phyloP scores from a whole-genome alignment of 2,797 vertebrate genomes.

The Eidolon dupreanum region DNA sequence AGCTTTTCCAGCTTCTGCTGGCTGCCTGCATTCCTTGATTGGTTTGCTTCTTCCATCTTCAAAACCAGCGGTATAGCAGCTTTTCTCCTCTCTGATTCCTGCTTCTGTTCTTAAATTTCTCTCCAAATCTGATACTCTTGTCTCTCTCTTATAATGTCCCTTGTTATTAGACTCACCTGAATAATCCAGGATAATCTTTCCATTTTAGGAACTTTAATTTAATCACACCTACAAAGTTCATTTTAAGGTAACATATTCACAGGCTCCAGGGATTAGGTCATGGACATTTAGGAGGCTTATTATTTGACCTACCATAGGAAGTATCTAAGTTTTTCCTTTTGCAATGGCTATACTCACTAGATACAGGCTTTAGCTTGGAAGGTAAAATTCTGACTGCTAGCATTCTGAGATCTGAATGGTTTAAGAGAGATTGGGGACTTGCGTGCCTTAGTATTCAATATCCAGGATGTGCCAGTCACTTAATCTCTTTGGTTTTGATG shows the following conservation, averaged over 20 bases:
- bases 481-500: not conserved
- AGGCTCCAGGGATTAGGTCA: not conserved
- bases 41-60: not conserved
- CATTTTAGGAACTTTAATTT: not conserved
- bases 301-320: not conserved
- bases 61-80: not conserved
- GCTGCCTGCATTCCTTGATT: not conserved
- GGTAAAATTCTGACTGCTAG: not conserved
- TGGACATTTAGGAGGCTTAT: not conserved
- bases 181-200: not conserved
- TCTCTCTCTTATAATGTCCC: not conserved
- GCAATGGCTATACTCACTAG: not conserved
- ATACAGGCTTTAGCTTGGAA: not conserved
- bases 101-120: not conserved
- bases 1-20: not conserved
- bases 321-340: not conserved
- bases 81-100: not conserved
- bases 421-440: not conserved
- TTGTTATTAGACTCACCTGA: not conserved
- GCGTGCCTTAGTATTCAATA: not conserved
- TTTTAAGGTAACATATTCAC: not conserved
- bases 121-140: not conserved
- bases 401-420: not conserved
- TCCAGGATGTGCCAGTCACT: not conserved
- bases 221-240: not conserved